phyloP scores from a whole-genome alignment of 2,888 invertebrate genomes.

The Tetropium fuscum region DNA sequence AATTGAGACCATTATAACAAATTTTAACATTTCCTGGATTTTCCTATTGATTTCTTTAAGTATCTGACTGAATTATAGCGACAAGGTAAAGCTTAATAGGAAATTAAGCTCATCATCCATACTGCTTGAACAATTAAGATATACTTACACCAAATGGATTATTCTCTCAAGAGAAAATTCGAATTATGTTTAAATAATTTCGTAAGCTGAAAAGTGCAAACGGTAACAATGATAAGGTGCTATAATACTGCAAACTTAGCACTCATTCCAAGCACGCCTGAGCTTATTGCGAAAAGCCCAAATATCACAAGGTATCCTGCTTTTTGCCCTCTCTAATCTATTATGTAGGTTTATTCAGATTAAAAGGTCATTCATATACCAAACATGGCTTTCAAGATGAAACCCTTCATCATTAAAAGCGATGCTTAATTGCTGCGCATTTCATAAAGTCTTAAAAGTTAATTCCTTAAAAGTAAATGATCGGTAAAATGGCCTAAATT shows the following conservation, averaged over 20 bases:
- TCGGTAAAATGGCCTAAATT: background rate
- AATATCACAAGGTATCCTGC: constrained; percentile 52
- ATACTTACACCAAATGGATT: constrained; percentile 36
- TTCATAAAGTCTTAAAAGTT: constrained; percentile 14
- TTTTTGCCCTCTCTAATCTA: constrained; percentile 46
- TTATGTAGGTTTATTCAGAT: constrained; percentile 19
- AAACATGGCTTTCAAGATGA: constrained; percentile 19
- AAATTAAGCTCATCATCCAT: too few species aligned
- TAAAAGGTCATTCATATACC: constrained; percentile 55
- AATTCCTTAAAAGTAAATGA: constrained; percentile 16
- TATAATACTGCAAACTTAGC: constrained; percentile 58
- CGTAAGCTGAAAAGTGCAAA: constrained; percentile 54
- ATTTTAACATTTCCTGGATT: too few species aligned
- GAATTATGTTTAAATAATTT: constrained; percentile 48
- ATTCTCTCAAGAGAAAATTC: constrained; percentile 24
- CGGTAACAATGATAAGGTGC: constrained; percentile 54
- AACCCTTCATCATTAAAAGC: constrained; percentile 1
- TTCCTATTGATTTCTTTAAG: too few species aligned
- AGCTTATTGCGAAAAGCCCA: constrained; percentile 59
- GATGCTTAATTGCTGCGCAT: constrained; percentile 16
- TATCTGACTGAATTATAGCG: too few species aligned
- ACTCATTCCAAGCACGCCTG: constrained; percentile 60
- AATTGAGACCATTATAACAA: too few species aligned
- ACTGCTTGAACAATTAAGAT: too few species aligned
- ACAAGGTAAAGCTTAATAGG: too few species aligned